Percentiles rank a stretch among this genome's conserved stretches.
Conservation (phyloP, 2,113 vertebrate species). For the Aptenodytes patagonicus region DNA sequence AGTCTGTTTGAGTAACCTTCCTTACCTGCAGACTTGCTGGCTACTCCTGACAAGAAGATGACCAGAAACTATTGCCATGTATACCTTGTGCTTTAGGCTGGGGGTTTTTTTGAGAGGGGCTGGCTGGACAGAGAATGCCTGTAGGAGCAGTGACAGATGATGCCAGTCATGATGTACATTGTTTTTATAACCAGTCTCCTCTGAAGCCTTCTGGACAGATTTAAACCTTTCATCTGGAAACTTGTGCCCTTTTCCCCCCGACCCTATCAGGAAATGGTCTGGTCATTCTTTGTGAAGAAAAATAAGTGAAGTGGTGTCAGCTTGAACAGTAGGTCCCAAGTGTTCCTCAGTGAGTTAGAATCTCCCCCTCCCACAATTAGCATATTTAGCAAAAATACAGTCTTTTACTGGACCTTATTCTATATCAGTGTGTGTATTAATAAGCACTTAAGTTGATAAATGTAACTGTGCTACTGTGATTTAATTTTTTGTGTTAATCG, state of each 20-base stretch:
- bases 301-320: not conserved
- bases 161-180: not conserved
- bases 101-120: not conserved
- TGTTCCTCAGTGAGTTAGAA: not conserved
- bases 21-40: not conserved
- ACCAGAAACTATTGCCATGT: not conserved
- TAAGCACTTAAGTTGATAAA: not conserved
- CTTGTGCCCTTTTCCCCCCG: not conserved
- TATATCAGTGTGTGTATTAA: not conserved
- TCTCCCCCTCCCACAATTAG: accelerated
- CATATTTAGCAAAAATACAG: not conserved
- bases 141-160: not conserved
- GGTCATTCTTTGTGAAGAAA: not conserved
- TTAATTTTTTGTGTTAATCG: not conserved
- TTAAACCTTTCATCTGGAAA: not conserved
- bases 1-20: not conserved
- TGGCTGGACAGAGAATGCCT: not conserved
- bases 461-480: not conserved
- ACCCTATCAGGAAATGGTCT: not conserved
- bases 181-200: not conserved
- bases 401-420: not conserved
- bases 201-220: not conserved
- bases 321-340: not conserved
- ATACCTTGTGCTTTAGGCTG: not conserved
- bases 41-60: not conserved